These are phyloP conservation scores for Hestina assimilis DNA, from an alignment of 1,140 invertebrate genomes.

Conservation along the genomic window DNA sequence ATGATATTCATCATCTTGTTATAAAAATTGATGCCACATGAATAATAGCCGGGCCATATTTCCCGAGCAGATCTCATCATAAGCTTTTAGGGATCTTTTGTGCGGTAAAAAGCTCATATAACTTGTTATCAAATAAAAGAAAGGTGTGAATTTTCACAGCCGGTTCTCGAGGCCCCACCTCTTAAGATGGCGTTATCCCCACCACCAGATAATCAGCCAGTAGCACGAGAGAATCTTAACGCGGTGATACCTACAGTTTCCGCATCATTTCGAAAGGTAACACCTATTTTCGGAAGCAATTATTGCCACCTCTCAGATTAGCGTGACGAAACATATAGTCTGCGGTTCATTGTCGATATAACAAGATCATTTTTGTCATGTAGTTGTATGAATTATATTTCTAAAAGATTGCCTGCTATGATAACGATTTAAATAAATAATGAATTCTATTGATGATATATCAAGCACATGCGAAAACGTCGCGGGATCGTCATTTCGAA, in stretches of 20 bases:
- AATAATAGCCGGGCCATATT: constrained; percentile 64
- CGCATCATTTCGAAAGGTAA: constrained; percentile 39
- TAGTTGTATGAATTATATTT: constrained; percentile 6
- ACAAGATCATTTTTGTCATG: background rate
- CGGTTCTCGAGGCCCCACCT: constrained; percentile 62
- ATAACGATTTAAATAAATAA: constrained; percentile 30
- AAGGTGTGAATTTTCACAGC: constrained; percentile 77
- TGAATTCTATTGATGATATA: constrained; percentile 54
- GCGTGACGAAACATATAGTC: constrained; percentile 3
- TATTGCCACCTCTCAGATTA: constrained; percentile 29
- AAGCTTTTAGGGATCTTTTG: constrained; percentile 74
- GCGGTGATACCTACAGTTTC: constrained; percentile 63
- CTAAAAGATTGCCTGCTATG: background rate
- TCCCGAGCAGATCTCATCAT: constrained; percentile 59
- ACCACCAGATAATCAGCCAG: constrained; percentile 53
- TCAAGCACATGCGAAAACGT: constrained; percentile 65
- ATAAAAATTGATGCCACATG: constrained; percentile 62
- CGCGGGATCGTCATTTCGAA: constrained; percentile 23
- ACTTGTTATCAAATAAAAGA: constrained; percentile 77
- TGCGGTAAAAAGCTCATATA: constrained; percentile 71
- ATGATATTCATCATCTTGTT: constrained; percentile 22
- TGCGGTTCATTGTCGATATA: background rate
- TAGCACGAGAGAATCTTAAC: constrained; percentile 55
- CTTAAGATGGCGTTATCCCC: constrained; percentile 74
- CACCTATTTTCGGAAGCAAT: constrained; percentile 76